Conservation (phyloP, 92 coral and sea anemone species). For the Parazoanthus darwini region DNA sequence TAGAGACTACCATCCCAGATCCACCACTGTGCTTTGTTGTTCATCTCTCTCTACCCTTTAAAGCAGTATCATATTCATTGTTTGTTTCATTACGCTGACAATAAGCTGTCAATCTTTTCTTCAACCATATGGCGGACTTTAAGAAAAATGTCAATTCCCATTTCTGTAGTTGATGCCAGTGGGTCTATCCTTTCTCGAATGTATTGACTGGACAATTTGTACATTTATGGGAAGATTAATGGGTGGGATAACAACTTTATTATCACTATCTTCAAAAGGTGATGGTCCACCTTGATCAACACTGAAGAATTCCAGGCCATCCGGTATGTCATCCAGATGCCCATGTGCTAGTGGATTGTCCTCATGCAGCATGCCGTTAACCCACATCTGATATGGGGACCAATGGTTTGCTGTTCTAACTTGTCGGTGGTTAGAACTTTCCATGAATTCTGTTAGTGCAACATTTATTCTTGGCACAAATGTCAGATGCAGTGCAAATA, state of each 20-base stretch:
- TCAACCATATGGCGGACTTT: conserved; percentile 43
- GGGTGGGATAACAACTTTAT: conserved; percentile 49
- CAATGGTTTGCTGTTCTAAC: conserved; percentile 6
- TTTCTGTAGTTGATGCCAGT: conserved; percentile 15
- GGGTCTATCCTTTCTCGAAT: conserved; percentile 39
- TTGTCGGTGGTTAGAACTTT: too few relatives aligned
- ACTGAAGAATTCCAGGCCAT: conserved; percentile 43
- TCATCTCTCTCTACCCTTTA: too few relatives aligned
- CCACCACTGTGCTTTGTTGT: too few relatives aligned
- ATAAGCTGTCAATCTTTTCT: conserved; percentile 45
- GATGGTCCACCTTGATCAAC: conserved; percentile 45
- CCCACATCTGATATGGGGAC: conserved; percentile 54
- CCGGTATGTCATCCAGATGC: conserved; percentile 42
- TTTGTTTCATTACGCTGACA: neutral
- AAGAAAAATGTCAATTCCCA: conserved; percentile 35
- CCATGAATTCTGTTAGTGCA: too few relatives aligned
- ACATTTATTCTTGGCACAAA: too few relatives aligned
- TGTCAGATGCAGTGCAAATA: too few relatives aligned
- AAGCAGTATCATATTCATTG: too few relatives aligned
- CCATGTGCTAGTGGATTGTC: conserved; percentile 50
- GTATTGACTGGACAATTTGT: conserved; percentile 35
- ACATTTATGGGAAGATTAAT: conserved; percentile 26
- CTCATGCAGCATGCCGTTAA: conserved; percentile 41
- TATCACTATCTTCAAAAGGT: conserved; percentile 45
- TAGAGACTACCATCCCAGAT: too few relatives aligned